Percentiles rank a stretch among this genome's conserved stretches.
These are phyloP conservation scores for Fopius arisanus DNA, from an alignment of 1,140 invertebrate species.

Conservation along the genomic window DNA sequence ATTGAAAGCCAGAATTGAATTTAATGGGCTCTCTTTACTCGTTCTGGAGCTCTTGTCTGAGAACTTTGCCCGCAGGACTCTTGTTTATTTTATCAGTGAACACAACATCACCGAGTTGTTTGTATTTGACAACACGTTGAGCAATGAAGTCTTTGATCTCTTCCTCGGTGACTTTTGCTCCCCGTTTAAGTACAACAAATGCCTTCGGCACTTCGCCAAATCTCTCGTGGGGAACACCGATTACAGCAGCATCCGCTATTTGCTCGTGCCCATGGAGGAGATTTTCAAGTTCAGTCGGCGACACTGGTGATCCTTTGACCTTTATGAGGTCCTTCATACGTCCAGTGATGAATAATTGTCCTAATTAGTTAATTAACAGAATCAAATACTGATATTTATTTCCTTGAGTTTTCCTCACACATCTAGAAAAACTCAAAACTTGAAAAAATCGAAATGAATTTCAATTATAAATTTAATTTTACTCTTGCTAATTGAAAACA, in stretches of 20 bases:
- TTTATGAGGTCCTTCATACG: conserved; percentile 71
- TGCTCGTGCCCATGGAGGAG: conserved; percentile 56
- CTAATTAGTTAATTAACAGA: conserved; percentile 45
- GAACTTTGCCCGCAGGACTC: conserved; percentile 77
- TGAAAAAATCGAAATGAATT: conserved; percentile 4
- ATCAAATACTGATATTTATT: no score
- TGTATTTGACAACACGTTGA: conserved; percentile 69
- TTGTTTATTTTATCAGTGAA: conserved; percentile 78
- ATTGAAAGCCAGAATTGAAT: not conserved
- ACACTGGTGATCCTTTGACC: conserved; percentile 66
- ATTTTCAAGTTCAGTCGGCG: conserved; percentile 48
- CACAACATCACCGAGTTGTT: conserved; percentile 73
- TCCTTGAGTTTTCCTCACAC: no score
- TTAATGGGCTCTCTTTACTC: not conserved
- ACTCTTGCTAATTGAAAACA: not conserved
- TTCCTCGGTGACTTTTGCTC: conserved; percentile 51
- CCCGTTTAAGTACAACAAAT: conserved; percentile 69
- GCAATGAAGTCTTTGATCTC: conserved; percentile 68
- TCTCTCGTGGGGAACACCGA: conserved; percentile 77
- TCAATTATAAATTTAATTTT: not conserved
- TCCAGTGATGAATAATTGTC: conserved; percentile 63
- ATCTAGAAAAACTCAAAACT: no score
- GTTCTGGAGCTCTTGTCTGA: conserved; percentile 69
- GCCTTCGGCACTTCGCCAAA: conserved; percentile 78
- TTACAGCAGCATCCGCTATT: conserved; percentile 79